Percentiles rank a stretch among this genome's conserved stretches.
Evolutionary conservation across 2,797 vertebrate genomes (phyloP).

Genomic region (Sebastes reedi): DNA sequence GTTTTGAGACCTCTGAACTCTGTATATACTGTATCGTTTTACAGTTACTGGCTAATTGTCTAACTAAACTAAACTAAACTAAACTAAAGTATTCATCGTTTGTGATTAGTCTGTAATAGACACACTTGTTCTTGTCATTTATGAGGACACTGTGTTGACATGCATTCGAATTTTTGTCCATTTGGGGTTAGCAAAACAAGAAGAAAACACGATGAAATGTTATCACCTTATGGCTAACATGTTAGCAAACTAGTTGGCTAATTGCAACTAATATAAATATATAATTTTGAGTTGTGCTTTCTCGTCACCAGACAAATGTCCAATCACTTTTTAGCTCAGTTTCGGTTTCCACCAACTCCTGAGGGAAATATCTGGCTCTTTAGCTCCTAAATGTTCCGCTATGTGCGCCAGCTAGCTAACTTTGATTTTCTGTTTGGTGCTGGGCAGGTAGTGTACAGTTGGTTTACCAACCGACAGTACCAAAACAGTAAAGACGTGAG

Average conservation of each 20-base stretch:
- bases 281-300: background rate
- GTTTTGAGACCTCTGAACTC: background rate
- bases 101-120: background rate
- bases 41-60: background rate
- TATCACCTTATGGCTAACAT: background rate
- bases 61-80: background rate
- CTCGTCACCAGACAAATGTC: background rate
- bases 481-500: background rate
- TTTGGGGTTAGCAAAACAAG: background rate
- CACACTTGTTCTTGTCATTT: background rate
- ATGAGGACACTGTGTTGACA: background rate
- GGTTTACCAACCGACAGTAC: background rate
- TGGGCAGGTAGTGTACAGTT: background rate
- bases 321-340: background rate
- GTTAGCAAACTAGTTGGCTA: background rate
- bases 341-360: background rate
- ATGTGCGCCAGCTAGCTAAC: background rate
- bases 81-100: background rate
- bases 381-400: background rate
- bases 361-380: background rate
- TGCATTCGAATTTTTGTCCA: background rate
- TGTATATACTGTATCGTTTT: background rate
- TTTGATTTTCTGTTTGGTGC: background rate
- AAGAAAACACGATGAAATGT: background rate
- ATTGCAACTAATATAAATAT: background rate